Evolutionary conservation across 2,113 vertebrate species (phyloP), one percentile per base, ranked within the genome.

Genomic region (Oryzias celebensis): DNA sequence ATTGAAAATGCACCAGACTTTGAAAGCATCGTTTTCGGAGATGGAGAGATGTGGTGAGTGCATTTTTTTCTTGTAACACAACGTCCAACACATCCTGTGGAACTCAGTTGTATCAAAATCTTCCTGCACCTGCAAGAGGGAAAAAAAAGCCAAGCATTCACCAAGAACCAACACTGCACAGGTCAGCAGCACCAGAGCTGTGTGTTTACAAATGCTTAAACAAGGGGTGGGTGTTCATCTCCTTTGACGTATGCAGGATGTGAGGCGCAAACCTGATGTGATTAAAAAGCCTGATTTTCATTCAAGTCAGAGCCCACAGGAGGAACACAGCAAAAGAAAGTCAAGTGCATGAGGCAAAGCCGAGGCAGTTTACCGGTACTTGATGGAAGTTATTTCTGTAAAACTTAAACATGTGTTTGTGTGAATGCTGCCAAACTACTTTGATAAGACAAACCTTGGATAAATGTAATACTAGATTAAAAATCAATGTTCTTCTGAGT

Each of bases 1-100:
- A 91, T 99, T 98, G 85, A 98, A 99, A 80, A 98, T 94, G 87
- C 95, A 95, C 97, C 97, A 99, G 36, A 99, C 88, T 93, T 97
- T 97, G 89, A 98, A 98, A 44, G 94, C 93, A 8, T 98, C 94
- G 5, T 94, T 92, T 22, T 96, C 93, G 0, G 87, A 91, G 78
- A 98, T 93, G 56, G 95, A 84, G 36, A 96, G 86, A 17, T 88
- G 80, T 90, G 86, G 88, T 88, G 52, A 88, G 89, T 63, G 93
- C 88, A 81, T 94, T 14, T 96, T 96, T 86, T 97, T 98, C 83
- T 91, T 95, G 70, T 92, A 94, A 78, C 94, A 96, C 22, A 98
- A 89, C 2, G 95, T 96, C 97, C 97, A 99, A 87, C 97, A 99
- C 94, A 99, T 96, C 83, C 91, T 92, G 89, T 95, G 94, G 78